phyloP scores from a whole-genome alignment of 2,888 invertebrate genomes.

The Limnephilus auricula region DNA sequence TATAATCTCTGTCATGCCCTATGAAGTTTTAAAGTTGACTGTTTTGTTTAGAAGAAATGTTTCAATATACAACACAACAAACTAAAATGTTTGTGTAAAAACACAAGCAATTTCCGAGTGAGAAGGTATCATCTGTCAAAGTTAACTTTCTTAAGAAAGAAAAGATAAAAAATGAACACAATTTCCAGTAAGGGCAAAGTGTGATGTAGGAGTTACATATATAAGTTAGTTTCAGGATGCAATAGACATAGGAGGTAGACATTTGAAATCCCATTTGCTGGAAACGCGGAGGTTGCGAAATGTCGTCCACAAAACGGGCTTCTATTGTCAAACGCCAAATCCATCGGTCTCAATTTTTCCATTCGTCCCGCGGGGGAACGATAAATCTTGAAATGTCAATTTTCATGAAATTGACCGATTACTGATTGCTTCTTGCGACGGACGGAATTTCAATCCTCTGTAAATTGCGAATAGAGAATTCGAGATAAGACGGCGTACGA shows the following conservation, averaged over 20 bases:
- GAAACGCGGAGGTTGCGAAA: conserved; percentile 17
- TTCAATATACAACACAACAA: too few species aligned
- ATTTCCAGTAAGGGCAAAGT: neutral
- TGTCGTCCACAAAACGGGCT: neutral
- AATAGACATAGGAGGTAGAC: neutral
- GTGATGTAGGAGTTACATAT: neutral
- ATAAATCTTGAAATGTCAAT: conserved; percentile 47
- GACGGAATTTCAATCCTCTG: neutral
- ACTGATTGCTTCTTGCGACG: conserved; percentile 31
- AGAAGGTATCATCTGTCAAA: neutral
- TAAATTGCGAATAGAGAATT: neutral
- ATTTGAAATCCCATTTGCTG: conserved; percentile 8
- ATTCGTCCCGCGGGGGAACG: conserved; percentile 34
- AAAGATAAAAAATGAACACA: neutral
- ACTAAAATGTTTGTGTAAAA: too few species aligned
- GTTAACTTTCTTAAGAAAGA: neutral
- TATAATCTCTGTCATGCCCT: too few species aligned
- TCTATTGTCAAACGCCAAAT: conserved; percentile 46
- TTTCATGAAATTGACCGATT: conserved; percentile 51
- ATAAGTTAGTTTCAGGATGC: neutral
- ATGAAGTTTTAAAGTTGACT: too few species aligned
- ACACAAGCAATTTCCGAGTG: too few species aligned
- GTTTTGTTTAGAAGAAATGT: too few species aligned
- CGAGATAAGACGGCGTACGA: neutral
- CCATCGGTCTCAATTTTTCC: conserved; percentile 46